Base-by-base conservation (phyloP, 2,797 vertebrate genomes). In the Limnodromus scolopaceus region DNA sequence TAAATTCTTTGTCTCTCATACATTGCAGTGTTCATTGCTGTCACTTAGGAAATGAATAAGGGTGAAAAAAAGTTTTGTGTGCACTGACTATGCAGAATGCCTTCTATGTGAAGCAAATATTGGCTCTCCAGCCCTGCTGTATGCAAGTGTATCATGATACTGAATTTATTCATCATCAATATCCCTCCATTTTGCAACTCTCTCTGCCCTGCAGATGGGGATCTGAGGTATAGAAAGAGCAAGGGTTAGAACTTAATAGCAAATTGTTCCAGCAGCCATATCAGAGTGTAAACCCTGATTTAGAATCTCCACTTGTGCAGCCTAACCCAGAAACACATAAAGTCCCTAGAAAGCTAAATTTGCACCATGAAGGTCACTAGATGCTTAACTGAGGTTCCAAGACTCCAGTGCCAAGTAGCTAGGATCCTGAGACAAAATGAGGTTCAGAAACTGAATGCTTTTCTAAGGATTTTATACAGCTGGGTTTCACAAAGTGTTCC, bases 41-140 rank as follows among this genome's bases (percentile, higher is more conserved):
- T 90, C 83, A 86, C 79, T 92, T 94, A 86, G 65, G 65, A 93
- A 94, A 94, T 57, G 39, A 95, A 18, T 72, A 92, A 86, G 34
- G 34, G 7, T 78, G 75, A 68, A 87, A 87, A 93, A 88, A 61
- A 18, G 28, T 66, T 91, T 64, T 84, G 18, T 64, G 41, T 54
- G 39, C 60, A 41, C 28, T 49, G 72, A 54, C 72, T 95, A 28
- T 90, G 51, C 53, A 95, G 72, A 92, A 81, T 80, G 12, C 16
- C 48, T 87, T 84, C 54, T 54, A 2, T 46, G 63, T 88, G 72
- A 86, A 84, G 15, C n/a, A 69, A 12, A 6, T 54, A n/a, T 16
- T 69, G 19, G 16, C 54, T 81, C 38, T 45, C 30, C 74, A 61
- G 18, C 14, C 54, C 55, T 81, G 32, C 46, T 79, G 45, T 43